Conservation (phyloP, 1,140 invertebrate genomes). For the Chlorops oryzae region DNA sequence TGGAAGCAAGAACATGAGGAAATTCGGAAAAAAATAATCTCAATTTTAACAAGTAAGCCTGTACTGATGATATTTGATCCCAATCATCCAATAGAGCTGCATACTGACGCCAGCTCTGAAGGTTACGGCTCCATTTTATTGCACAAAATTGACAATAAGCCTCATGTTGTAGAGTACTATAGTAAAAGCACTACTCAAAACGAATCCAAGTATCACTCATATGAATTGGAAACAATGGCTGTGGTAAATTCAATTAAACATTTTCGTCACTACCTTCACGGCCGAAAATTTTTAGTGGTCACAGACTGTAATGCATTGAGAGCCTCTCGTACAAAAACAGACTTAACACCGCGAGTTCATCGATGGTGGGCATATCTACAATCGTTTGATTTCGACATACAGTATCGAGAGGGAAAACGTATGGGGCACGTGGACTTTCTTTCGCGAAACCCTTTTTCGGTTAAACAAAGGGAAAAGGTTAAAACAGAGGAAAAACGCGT, state of each 20-base stretch:
- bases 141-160: not conserved
- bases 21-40: no score
- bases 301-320: conserved; percentile 38
- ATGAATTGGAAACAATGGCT: no score
- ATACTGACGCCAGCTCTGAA: not conserved
- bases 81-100: no score
- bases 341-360: conserved; percentile 23
- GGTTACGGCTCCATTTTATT: conserved; percentile 1
- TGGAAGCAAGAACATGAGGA: conserved; percentile 4
- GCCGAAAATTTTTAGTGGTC: conserved; percentile 18
- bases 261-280: conserved; percentile 1
- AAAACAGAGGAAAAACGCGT: conserved; percentile 14
- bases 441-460: conserved; percentile 14
- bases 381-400: no score
- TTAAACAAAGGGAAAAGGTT: not conserved
- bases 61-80: no score
- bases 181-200: not conserved
- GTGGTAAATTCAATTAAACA: conserved; percentile 12
- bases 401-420: no score
- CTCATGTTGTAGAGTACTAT: conserved; percentile 1
- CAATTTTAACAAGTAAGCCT: no score
- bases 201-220: no score
- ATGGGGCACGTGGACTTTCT: conserved; percentile 19
- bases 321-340: conserved; percentile 22
- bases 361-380: no score